Conservation (phyloP, 2,113 vertebrate species). For the Stictonetta naevosa region DNA sequence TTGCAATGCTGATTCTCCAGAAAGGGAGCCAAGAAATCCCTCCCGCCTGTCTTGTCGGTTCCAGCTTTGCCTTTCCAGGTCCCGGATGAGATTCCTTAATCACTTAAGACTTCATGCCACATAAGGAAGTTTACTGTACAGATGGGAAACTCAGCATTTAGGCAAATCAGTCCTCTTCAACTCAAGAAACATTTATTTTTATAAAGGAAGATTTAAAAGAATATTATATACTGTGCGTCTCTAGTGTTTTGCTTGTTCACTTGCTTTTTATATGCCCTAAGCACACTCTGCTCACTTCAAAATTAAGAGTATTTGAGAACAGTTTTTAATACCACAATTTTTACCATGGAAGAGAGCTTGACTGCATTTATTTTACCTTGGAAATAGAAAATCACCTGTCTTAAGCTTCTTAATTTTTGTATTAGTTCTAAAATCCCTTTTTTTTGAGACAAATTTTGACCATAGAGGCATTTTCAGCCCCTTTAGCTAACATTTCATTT, state of each 20-base stretch:
- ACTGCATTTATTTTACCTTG: background rate
- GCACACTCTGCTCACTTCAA: background rate
- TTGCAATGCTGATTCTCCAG: background rate
- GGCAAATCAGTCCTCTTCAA: background rate
- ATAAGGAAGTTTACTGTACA: background rate
- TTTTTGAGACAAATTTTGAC: background rate
- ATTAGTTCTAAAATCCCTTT: background rate
- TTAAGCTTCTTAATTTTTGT: background rate
- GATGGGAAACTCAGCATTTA: background rate
- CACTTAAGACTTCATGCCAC: background rate
- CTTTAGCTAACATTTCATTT: background rate
- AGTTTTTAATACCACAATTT: background rate
- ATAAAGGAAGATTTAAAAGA: background rate
- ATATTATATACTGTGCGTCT: background rate
- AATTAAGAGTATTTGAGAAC: background rate
- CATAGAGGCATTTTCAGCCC: background rate
- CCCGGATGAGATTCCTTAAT: background rate
- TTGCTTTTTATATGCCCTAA: background rate
- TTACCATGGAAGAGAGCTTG: background rate
- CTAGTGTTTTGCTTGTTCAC: background rate
- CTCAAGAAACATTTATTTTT: background rate
- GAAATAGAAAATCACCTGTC: background rate
- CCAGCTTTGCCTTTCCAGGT: background rate
- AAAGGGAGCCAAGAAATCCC: background rate
- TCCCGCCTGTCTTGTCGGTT: background rate